Percentiles rank a stretch among this genome's conserved stretches.
phyloP scores from a whole-genome alignment of 1,140 invertebrate species.

The Bradysia coprophila region DNA sequence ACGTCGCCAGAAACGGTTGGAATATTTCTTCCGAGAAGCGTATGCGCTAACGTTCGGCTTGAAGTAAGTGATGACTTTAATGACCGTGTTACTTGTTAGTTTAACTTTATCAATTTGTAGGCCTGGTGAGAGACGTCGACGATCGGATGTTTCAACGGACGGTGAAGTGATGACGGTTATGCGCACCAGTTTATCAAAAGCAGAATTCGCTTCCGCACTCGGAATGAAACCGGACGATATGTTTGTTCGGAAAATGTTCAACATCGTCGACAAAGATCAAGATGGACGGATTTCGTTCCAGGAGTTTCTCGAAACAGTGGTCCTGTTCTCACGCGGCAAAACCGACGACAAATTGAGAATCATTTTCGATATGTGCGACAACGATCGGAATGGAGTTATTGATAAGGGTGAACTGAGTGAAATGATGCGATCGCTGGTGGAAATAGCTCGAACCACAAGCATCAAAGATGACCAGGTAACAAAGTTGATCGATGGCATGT shows the following conservation, averaged over 20 bases:
- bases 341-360: constrained; percentile 93
- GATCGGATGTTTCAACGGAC: constrained; percentile 52
- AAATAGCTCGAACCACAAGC: constrained; percentile 84
- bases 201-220: constrained; percentile 91
- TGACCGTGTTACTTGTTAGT: neutral
- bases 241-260: constrained; percentile 98
- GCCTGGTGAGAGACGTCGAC: constrained; percentile 46
- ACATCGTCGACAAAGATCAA: constrained; percentile 91
- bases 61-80: constrained; percentile 14
- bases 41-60: constrained; percentile 88
- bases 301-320: constrained; percentile 93
- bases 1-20: constrained; percentile 78
- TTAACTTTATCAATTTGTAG: constrained; percentile 7
- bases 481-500: constrained; percentile 88
- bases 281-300: constrained; percentile 94
- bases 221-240: constrained; percentile 93
- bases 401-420: constrained; percentile 87
- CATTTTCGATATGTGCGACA: constrained; percentile 98
- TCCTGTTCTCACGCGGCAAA: constrained; percentile 76
- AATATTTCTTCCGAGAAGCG: constrained; percentile 97
- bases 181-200: constrained; percentile 81
- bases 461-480: constrained; percentile 78
- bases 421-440: constrained; percentile 83
- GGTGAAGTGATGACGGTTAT: constrained; percentile 81
- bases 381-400: constrained; percentile 87